Base-by-base conservation (phyloP, 2,113 vertebrate species). In the Hippocampus comes region DNA sequence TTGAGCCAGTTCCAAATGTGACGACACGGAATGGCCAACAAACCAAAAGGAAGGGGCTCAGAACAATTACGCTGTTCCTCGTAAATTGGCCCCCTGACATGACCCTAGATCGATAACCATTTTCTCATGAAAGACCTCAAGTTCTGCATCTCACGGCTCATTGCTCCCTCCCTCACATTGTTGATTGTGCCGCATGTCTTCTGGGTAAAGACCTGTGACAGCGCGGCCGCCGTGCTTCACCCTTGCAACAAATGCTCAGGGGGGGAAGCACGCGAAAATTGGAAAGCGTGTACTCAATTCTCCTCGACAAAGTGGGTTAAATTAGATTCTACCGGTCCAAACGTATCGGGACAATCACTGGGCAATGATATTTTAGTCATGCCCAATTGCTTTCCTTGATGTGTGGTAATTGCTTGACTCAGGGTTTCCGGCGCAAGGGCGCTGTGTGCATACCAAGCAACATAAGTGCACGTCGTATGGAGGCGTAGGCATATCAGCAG, bases 391-490 rank as follows among this genome's bases (percentile, higher is more conserved):
- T 85, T 86, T 70, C 74, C 86, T 85, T 89, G 89, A 91, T 92
- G 89, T 86, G 84, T 80, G 84, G 89, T 91, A 92, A 93, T 92
- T 91, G 91, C 77, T 85, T 90, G 88, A 91, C 91, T 89, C 77
- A 67, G 65, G 77, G 83, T 87, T 43, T 77, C 70, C 23, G 27
- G 70, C 59, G 76, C 25, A 48, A 66, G 59, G 78, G 72, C 68
- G 34, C 72, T 1, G 72, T 67, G 76, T 85, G 85, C 82, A 89
- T 87, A 87, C 84, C 81, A 81, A 86, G 78, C 65, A 71, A 57
- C 65, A 68, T 74, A 70, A 34, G 76, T 69, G 67, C 41, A 23
- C n/a, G 25, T 46, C 23, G n/a, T 27, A 66, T 48, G 17, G 49
- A 4, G 15, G 21, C 20, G 3, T 38, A 46, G 49, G 38, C 12